Percentiles rank a stretch among this genome's conserved stretches.
These are phyloP conservation scores for Acanthornis magna DNA, from an alignment of 2,797 vertebrate genomes.

Conservation along the genomic window DNA sequence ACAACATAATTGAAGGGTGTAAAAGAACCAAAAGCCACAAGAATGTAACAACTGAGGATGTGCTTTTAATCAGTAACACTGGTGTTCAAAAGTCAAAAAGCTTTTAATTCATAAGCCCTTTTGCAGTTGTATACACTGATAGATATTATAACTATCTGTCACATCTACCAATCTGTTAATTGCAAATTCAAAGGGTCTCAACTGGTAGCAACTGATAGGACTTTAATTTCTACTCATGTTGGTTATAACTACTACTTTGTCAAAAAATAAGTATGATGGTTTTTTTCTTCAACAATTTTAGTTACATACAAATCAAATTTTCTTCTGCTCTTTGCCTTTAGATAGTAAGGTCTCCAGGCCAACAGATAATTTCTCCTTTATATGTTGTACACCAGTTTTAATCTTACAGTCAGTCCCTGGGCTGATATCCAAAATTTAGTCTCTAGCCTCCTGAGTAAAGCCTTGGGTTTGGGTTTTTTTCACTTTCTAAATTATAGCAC, in stretches of 20 bases:
- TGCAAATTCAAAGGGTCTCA: background rate
- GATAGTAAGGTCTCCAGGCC: background rate
- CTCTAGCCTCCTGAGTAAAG: background rate
- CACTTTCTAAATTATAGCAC: background rate
- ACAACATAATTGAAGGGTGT: background rate
- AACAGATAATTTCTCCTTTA: background rate
- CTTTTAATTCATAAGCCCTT: background rate
- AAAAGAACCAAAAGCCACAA: background rate
- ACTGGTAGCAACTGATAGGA: background rate
- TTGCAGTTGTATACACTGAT: background rate
- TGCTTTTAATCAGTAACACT: background rate
- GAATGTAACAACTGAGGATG: background rate
- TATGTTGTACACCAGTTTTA: background rate
- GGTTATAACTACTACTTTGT: background rate
- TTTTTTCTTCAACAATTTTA: background rate
- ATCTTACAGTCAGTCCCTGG: background rate
- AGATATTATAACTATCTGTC: background rate
- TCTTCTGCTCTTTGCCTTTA: background rate
- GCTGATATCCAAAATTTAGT: background rate
- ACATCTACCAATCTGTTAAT: background rate
- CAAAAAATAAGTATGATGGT: rapidly evolving
- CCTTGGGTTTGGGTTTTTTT: background rate
- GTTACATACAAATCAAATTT: background rate
- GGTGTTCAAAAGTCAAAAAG: background rate
- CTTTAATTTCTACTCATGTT: background rate